phyloP scores from a whole-genome alignment of 2,888 invertebrate species.

The Pardosa pseudoannulata region DNA sequence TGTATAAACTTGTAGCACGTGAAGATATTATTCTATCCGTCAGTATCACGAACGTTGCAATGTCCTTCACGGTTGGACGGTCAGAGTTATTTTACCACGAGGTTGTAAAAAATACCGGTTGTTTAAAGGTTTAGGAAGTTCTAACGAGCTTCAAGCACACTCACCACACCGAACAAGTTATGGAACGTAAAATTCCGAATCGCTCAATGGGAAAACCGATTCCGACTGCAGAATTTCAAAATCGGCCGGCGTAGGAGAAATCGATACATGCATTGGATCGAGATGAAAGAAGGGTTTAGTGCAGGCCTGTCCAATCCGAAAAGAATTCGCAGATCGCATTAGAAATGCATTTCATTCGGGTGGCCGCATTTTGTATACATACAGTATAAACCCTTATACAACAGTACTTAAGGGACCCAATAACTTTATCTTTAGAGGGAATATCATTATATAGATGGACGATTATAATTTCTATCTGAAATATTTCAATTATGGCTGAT shows the following conservation, averaged over 20 bases:
- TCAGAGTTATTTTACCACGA: constrained; percentile 48
- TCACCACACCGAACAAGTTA: neutral
- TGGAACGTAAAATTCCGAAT: neutral
- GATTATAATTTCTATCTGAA: no score
- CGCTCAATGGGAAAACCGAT: no score
- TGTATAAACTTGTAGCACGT: constrained; percentile 9
- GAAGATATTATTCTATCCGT: constrained; percentile 58
- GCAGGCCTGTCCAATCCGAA: no score
- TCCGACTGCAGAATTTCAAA: neutral
- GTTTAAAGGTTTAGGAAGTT: constrained; percentile 2
- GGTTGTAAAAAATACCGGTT: constrained; percentile 18
- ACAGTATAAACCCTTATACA: no score
- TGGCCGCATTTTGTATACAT: no score
- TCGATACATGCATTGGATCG: neutral
- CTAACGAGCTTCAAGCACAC: constrained; percentile 1
- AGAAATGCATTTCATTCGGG: no score
- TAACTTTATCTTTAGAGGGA: no score
- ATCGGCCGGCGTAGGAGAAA: neutral
- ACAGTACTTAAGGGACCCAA: no score
- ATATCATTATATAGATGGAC: no score
- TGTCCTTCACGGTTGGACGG: constrained; percentile 60
- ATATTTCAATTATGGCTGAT: no score
- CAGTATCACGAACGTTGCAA: constrained; percentile 20
- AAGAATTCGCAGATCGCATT: no score
- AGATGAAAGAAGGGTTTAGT: no score